Conservation (phyloP, 1,140 invertebrate genomes). For the Hylyphantes graminicola region DNA sequence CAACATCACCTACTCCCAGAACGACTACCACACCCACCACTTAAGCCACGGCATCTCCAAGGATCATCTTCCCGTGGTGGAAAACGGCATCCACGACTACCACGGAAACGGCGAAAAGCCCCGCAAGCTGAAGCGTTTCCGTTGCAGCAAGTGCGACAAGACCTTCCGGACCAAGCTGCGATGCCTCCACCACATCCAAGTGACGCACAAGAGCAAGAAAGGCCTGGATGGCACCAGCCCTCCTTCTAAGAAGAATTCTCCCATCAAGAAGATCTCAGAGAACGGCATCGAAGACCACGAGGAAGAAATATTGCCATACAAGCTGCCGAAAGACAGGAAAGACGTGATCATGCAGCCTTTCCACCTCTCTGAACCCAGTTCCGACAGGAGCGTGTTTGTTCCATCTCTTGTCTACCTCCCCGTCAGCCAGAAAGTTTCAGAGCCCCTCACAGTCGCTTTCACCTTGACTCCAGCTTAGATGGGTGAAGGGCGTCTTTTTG, state of each 20-base stretch:
- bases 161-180: slow-evolving; percentile 67
- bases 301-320: slow-evolving; percentile 27
- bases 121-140: slow-evolving; percentile 65
- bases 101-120: slow-evolving; percentile 22
- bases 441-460: slow-evolving; percentile 86
- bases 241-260: slow-evolving; percentile 30
- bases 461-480: slow-evolving; percentile 86
- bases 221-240: slow-evolving; percentile 36
- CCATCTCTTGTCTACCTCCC: slow-evolving; percentile 92
- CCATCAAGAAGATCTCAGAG: slow-evolving; percentile 21
- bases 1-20: slow-evolving; percentile 46
- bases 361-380: slow-evolving; percentile 76
- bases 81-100: slow-evolving; percentile 37
- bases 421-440: slow-evolving; percentile 83
- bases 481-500: not conserved
- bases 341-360: slow-evolving; percentile 84
- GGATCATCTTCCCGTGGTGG: slow-evolving; percentile 9
- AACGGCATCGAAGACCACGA: slow-evolving; percentile 28
- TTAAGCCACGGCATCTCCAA: slow-evolving; percentile 36
- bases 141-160: slow-evolving; percentile 70
- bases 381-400: slow-evolving; percentile 71
- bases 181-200: slow-evolving; percentile 68
- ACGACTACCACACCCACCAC: slow-evolving; percentile 53
- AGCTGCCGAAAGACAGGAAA: slow-evolving; percentile 45
- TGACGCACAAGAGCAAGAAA: slow-evolving; percentile 64